phyloP scores from a whole-genome alignment of 2,888 invertebrate genomes.

The Callyntrura guangdongensis region DNA sequence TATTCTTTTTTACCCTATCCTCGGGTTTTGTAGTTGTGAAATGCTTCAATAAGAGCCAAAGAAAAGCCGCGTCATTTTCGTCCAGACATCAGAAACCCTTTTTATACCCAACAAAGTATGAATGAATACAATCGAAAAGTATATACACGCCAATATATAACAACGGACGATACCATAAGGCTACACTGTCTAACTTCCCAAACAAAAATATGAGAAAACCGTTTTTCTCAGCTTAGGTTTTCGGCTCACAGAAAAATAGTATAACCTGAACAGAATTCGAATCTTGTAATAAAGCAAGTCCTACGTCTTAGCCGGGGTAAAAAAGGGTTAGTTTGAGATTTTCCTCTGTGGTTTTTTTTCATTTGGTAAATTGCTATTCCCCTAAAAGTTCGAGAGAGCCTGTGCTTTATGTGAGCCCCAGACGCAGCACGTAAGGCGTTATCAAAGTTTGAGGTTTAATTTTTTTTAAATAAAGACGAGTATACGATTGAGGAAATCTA shows the following conservation, averaged over 20 bases:
- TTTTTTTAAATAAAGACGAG: not conserved
- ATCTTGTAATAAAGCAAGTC: not conserved
- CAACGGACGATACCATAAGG: not conserved
- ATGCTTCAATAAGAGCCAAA: conserved; percentile 42
- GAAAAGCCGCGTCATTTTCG: conserved; percentile 17
- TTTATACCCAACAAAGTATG: conserved; percentile 5
- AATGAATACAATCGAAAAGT: conserved; percentile 30
- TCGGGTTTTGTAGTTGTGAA: not conserved
- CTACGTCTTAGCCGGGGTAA: not conserved
- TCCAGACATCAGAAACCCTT: conserved; percentile 33
- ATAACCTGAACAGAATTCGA: not conserved
- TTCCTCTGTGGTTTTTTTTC: conserved; percentile 31
- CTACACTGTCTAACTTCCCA: not conserved
- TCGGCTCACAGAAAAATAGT: not conserved
- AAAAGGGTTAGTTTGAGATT: conserved; percentile 17
- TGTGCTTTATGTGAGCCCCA: not conserved
- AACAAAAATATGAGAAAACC: not conserved
- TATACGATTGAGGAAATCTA: not conserved
- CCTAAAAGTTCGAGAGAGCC: not conserved
- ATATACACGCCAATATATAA: not conserved
- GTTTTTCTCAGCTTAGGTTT: too few relatives aligned
- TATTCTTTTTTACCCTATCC: conserved; percentile 17
- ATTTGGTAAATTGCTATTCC: conserved; percentile 21
- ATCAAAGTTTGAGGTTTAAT: not conserved
- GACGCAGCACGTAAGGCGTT: not conserved